These are phyloP conservation scores for Salmo trutta DNA, from an alignment of 2,797 vertebrate genomes.

Conservation along the genomic window DNA sequence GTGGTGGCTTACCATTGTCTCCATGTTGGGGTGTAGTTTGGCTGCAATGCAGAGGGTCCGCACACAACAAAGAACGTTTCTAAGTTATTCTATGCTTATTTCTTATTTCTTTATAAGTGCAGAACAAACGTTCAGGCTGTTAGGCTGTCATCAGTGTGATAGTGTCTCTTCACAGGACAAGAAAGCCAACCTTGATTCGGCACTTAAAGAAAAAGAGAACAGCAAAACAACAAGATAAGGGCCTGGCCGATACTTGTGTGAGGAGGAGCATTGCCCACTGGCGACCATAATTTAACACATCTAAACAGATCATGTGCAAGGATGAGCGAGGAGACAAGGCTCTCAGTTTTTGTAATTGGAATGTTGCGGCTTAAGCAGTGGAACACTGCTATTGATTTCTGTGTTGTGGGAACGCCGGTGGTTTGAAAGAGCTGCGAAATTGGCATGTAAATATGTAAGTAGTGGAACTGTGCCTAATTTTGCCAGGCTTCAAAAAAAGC, in stretches of 20 bases:
- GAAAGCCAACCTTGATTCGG: no score
- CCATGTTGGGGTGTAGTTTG: no score
- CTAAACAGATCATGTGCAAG: slow-evolving; percentile 10
- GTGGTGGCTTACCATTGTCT: no score
- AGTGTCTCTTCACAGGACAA: no score
- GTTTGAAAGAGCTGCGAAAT: slow-evolving; percentile 51
- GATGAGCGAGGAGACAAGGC: slow-evolving; percentile 16
- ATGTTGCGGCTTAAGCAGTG: slow-evolving; percentile 50
- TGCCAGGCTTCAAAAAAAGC: slow-evolving; percentile 9
- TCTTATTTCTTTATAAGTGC: no score
- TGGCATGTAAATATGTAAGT: slow-evolving; percentile 62
- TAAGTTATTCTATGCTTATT: no score
- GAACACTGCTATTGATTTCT: slow-evolving; percentile 62
- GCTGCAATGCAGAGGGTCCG: no score
- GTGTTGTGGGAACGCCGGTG: slow-evolving; percentile 50
- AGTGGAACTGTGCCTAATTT: slow-evolving; percentile 62
- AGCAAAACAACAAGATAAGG: no score
- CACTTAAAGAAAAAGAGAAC: not conserved
- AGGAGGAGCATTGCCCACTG: not conserved
- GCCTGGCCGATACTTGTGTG: not conserved
- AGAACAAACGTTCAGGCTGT: no score
- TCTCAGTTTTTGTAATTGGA: slow-evolving; percentile 27
- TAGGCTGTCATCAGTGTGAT: no score
- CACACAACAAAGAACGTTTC: no score
- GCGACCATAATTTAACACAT: slow-evolving; percentile 23